These are phyloP conservation scores for Vanacampus margaritifer DNA, from an alignment of 2,113 vertebrate species.

Conservation along the genomic window DNA sequence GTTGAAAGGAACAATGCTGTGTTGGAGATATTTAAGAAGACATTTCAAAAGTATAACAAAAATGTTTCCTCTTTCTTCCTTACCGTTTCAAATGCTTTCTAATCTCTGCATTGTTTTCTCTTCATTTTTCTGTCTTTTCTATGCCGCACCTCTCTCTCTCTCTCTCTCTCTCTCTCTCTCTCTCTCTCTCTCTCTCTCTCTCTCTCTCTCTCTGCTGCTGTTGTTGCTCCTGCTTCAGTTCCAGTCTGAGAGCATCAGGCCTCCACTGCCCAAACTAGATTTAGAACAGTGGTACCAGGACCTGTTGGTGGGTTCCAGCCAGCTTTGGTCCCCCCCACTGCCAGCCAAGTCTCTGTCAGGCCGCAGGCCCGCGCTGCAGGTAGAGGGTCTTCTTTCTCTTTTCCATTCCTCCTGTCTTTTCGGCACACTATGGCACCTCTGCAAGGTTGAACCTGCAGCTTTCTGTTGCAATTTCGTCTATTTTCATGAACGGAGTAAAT, in stretches of 20 bases:
- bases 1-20: conserved; percentile 16
- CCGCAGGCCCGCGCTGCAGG: conserved; percentile 65
- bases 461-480: background rate
- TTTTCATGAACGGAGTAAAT: background rate
- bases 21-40: conserved; percentile 27
- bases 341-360: conserved; percentile 59
- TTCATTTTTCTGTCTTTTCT: conserved; percentile 3
- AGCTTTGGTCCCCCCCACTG: conserved; percentile 72
- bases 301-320: conserved; percentile 72
- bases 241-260: conserved; percentile 59
- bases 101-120: conserved; percentile 33
- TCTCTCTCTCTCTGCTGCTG: conserved; percentile 10
- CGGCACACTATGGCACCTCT: conserved; percentile 6
- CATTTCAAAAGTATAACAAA: conserved; percentile 25
- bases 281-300: conserved; percentile 80
- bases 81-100: conserved; percentile 48
- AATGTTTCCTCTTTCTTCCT: conserved; percentile 11
- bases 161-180: too few relatives aligned
- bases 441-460: background rate
- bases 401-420: conserved; percentile 13
- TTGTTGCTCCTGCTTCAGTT: conserved; percentile 58
- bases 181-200: too few relatives aligned
- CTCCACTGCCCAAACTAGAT: conserved; percentile 72
- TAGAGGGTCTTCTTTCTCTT: conserved; percentile 45
- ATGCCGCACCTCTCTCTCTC: background rate